Base-by-base conservation (phyloP, 2,888 invertebrate species). In the Xanthia icteritia region DNA sequence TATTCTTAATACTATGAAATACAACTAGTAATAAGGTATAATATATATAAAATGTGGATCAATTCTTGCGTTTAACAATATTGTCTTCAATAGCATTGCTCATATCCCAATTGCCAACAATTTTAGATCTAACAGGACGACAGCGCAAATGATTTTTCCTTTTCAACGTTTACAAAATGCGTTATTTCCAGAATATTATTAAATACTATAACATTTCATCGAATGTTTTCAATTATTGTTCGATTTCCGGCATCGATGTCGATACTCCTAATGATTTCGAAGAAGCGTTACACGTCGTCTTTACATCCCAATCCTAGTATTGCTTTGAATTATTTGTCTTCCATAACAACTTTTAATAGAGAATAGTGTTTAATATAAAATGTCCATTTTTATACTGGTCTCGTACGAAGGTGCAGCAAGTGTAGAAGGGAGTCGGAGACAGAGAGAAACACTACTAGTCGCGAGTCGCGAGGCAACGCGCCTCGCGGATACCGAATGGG, bases 71-170 rank as follows among this genome's bases (percentile, higher is more conserved):
- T 94, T 93, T 93, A 96, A 96, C 96, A 96, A 96, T 96, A 96
- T 96, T 96, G 96, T 96, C 96, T 94, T 95, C 90, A 91, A 92
- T 96, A 95, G 92, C 95, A 95, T 95, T 95, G 94, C 95, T 95
- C 93, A 91, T 90, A 91, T 92, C 87, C 91, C 89, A 91, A 90
- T 89, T 89, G 87, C 91, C 90, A 92, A 92, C 88, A 91, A 91
- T 86, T 90, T 86, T 86, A 89, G 89, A 87, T 90, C 86, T 88
- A 90, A 89, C 77, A 88, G 78, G 82, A 86, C 82, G 86, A 82
- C 83, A 65, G 79, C 74, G 61, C 78, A 82, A 80, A 83, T 77
- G 70, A 78, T 77, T 76, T 64, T 81, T 77, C 42, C 74, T 80
- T 82, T 63, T 78, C 82, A 82, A 76, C 75, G 74, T 77, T 82